Evolutionary conservation across 2,797 vertebrate species (phyloP).

Genomic region (Silurus lanzhouensis): DNA sequence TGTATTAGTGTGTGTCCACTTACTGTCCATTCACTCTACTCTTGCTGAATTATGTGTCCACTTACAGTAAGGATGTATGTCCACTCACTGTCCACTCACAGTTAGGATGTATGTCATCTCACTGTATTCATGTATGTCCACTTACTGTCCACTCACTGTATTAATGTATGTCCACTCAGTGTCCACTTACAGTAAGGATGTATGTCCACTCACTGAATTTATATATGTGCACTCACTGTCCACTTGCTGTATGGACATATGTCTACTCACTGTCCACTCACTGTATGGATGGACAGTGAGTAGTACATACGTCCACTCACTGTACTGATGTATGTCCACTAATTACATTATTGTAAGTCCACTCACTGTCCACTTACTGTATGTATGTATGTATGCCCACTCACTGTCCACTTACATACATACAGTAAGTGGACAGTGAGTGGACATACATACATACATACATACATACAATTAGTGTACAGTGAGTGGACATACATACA

Average conservation of each 20-base stretch:
- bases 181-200: too few relatives aligned
- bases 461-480: too few relatives aligned
- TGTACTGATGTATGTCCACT: background rate
- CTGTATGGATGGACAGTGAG: too few relatives aligned
- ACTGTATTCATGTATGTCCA: background rate
- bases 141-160: background rate
- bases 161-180: too few relatives aligned
- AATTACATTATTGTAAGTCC: background rate
- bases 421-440: too few relatives aligned
- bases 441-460: background rate
- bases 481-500: too few relatives aligned
- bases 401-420: too few relatives aligned
- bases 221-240: too few relatives aligned
- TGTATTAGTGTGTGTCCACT: background rate
- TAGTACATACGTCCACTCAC: too few relatives aligned
- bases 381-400: background rate
- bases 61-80: background rate
- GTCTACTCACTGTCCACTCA: background rate
- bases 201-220: too few relatives aligned
- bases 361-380: background rate
- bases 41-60: background rate
- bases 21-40: too few relatives aligned
- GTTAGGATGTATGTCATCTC: background rate
- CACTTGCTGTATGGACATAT: too few relatives aligned
- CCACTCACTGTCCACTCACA: background rate